Conservation (phyloP, 1,140 invertebrate species). For the Pissodes strobi region DNA sequence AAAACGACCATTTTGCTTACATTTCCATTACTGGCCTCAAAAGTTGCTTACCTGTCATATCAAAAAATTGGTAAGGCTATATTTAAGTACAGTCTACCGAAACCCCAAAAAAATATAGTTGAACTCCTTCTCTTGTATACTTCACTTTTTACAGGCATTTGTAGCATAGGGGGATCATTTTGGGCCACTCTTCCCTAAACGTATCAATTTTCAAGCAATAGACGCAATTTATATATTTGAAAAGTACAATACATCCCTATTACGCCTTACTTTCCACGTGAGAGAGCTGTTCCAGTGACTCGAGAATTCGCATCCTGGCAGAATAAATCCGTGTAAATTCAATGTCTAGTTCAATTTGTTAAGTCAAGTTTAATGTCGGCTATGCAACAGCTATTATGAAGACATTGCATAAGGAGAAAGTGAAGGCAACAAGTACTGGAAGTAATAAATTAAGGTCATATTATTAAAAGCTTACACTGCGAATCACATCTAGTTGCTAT, state of each 20-base stretch:
- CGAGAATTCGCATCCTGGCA: neutral
- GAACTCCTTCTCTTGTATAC: no score
- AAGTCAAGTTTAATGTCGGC: constrained; percentile 23
- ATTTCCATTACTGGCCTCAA: neutral
- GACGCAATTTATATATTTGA: no score
- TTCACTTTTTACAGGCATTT: no score
- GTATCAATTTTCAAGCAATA: no score
- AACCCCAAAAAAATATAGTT: neutral
- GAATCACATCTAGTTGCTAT: no score
- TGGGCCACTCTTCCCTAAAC: neutral
- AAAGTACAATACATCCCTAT: neutral
- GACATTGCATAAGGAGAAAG: constrained; percentile 9
- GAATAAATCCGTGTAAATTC: constrained; percentile 1
- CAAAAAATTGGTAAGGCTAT: no score
- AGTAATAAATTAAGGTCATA: constrained; percentile 1
- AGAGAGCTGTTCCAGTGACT: neutral
- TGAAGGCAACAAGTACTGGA: constrained; percentile 12
- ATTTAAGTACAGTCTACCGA: neutral
- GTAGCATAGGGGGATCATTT: neutral
- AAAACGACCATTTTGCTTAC: no score
- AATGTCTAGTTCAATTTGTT: constrained; percentile 19
- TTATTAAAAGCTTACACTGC: no score
- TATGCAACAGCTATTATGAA: constrained; percentile 9
- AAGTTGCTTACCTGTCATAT: neutral
- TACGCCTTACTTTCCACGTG: neutral